A percentile compares a stretch with the other conserved stretches of the same genome.
Conservation (phyloP, 2,888 invertebrate species). For the Drosophila greeni region DNA sequence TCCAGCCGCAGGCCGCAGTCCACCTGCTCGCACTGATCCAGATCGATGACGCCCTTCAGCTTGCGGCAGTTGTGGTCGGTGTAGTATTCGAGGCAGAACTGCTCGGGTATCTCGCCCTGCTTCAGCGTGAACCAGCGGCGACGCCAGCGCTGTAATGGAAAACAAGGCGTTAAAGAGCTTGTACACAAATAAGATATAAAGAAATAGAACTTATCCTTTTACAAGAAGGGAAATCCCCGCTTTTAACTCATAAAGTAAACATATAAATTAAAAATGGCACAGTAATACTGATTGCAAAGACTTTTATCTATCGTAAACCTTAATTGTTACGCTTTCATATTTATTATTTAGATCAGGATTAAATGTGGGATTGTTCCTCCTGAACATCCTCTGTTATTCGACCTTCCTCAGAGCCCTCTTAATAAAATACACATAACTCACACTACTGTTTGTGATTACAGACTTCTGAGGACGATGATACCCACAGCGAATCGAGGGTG, state of each 20-base stretch:
- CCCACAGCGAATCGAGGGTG: slow-evolving; percentile 1
- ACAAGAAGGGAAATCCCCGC: no score
- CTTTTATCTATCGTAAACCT: no score
- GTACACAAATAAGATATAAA: no score
- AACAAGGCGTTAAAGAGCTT: no score
- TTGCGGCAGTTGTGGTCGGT: slow-evolving; percentile 91
- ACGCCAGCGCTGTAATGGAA: slow-evolving; percentile 98
- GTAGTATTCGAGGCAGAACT: slow-evolving; percentile 95
- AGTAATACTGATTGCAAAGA: no score
- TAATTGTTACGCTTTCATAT: not conserved
- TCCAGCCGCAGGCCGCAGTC: slow-evolving; percentile 92
- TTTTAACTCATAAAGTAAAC: no score
- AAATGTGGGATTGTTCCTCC: no score
- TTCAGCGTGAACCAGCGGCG: slow-evolving; percentile 95
- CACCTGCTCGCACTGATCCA: slow-evolving; percentile 97
- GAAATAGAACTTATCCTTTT: no score
- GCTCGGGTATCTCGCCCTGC: slow-evolving; percentile 94
- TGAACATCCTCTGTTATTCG: no score
- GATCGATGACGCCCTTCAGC: slow-evolving; percentile 92
- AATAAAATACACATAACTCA: not conserved
- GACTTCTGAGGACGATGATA: not conserved
- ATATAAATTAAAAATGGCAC: no score
- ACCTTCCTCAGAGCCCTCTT: not conserved
- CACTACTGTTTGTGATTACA: slow-evolving; percentile 1
- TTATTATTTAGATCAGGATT: not conserved